A percentile compares a stretch with the other conserved stretches of the same genome.
phyloP scores from a whole-genome alignment of 2,888 invertebrate species.

The Macropis europaea region DNA sequence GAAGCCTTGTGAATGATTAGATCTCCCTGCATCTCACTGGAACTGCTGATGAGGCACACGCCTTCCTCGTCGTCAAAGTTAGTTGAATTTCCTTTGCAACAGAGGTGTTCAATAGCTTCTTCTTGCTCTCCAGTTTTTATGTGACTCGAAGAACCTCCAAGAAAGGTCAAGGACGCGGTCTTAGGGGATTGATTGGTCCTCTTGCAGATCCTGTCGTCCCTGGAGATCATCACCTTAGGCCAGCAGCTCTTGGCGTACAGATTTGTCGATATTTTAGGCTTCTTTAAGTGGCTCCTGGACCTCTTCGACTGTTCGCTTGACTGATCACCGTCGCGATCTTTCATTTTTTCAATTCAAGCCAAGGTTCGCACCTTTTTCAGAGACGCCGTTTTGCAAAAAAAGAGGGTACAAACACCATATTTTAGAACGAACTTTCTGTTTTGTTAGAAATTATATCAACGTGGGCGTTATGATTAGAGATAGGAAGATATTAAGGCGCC shows the following conservation, averaged over 20 bases:
- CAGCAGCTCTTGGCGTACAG: neutral
- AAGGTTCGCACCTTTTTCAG: too few relatives aligned
- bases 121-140: neutral
- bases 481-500: neutral
- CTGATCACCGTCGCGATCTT: neutral
- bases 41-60: constrained; percentile 45
- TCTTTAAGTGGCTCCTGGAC: constrained; percentile 2
- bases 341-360: neutral
- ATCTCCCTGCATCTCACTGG: constrained; percentile 18
- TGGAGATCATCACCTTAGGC: constrained; percentile 34
- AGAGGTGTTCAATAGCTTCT: constrained; percentile 8
- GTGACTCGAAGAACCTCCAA: neutral
- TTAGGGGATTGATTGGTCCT: neutral
- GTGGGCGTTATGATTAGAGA: neutral
- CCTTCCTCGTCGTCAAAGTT: constrained; percentile 14
- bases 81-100: neutral
- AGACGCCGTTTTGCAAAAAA: too few relatives aligned
- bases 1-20: neutral
- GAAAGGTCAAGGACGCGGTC: neutral
- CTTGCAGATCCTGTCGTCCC: neutral
- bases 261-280: neutral
- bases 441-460: neutral
- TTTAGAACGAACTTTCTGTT: too few relatives aligned
- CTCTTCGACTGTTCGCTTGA: constrained; percentile 1
- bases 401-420: too few relatives aligned